phyloP scores from a whole-genome alignment of 1,140 invertebrate genomes.

The Pseudomyrmex pallidus region DNA sequence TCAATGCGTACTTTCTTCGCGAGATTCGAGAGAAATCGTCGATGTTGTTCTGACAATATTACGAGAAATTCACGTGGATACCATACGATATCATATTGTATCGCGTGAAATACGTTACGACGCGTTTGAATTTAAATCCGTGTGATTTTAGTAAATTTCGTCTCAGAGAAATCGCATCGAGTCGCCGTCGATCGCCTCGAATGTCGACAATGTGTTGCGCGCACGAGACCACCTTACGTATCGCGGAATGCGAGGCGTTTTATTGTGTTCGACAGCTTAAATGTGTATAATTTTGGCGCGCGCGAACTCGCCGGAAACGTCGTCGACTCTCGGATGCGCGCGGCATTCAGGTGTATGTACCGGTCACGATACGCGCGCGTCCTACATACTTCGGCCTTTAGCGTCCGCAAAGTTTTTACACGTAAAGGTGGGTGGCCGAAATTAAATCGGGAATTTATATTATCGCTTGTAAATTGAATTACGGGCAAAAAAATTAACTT shows the following conservation, averaged over 20 bases:
- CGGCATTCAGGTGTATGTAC: conserved; percentile 52
- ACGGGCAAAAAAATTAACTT: conserved; percentile 36
- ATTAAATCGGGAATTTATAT: conserved; percentile 57
- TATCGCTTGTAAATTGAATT: conserved; percentile 56
- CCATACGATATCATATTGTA: conserved; percentile 57
- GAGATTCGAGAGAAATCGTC: conserved; percentile 51
- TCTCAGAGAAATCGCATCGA: conserved; percentile 48
- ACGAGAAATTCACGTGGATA: conserved; percentile 19
- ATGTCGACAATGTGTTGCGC: conserved; percentile 12
- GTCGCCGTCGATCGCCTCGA: conserved; percentile 23
- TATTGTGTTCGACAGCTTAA: conserved; percentile 58
- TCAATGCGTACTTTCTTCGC: background rate
- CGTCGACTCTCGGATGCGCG: conserved; percentile 48
- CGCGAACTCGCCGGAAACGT: conserved; percentile 42
- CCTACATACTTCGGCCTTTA: conserved; percentile 54
- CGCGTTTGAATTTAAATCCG: conserved; percentile 57
- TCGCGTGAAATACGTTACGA: conserved; percentile 48
- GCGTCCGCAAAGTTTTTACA: conserved; percentile 43
- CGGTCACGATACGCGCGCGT: conserved; percentile 35
- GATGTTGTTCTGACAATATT: conserved; percentile 12
- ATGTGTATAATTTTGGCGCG: conserved; percentile 54
- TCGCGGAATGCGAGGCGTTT: conserved; percentile 53
- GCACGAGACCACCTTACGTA: conserved; percentile 42
- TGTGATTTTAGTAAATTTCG: conserved; percentile 57
- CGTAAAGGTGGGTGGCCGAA: conserved; percentile 47